Conservation (phyloP, 2,113 vertebrate species). For the Hippocampus guttulatus region DNA sequence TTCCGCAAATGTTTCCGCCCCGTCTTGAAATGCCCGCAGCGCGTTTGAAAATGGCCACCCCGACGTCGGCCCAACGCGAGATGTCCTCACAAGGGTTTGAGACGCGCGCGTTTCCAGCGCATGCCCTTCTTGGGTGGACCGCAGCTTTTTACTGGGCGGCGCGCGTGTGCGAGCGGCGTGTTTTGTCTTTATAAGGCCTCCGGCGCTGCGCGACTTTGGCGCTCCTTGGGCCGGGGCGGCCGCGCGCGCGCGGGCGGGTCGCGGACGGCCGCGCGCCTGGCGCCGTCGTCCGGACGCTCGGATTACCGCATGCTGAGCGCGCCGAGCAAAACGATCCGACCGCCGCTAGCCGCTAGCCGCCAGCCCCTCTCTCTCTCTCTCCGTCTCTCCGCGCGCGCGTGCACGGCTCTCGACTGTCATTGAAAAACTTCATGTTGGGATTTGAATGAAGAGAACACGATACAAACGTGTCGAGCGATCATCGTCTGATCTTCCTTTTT, state of each 20-base stretch:
- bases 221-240: not conserved
- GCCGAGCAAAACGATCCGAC: too few relatives aligned
- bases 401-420: too few relatives aligned
- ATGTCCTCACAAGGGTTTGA: not conserved
- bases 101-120: not conserved
- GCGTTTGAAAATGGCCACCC: not conserved
- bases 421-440: too few relatives aligned
- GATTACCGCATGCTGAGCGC: not conserved
- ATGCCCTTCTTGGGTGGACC: slow-evolving; percentile 52
- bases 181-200: slow-evolving; percentile 67
- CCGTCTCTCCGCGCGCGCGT: too few relatives aligned
- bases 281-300: not conserved
- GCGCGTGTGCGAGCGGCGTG: slow-evolving; percentile 30
- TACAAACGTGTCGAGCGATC: too few relatives aligned
- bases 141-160: slow-evolving; percentile 8
- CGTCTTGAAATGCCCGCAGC: not conserved
- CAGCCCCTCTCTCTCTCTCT: too few relatives aligned
- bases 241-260: not conserved
- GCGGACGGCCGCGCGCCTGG: too few relatives aligned
- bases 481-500: too few relatives aligned
- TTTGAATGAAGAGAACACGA: too few relatives aligned
- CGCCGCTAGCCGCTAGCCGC: too few relatives aligned
- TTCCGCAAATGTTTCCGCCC: too few relatives aligned
- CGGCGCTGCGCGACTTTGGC: slow-evolving; percentile 42
- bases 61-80: not conserved